Percentiles rank a stretch among this genome's conserved stretches.
Evolutionary conservation across 2,888 invertebrate species (phyloP).

Genomic region (Pachymerium ferrugineum): DNA sequence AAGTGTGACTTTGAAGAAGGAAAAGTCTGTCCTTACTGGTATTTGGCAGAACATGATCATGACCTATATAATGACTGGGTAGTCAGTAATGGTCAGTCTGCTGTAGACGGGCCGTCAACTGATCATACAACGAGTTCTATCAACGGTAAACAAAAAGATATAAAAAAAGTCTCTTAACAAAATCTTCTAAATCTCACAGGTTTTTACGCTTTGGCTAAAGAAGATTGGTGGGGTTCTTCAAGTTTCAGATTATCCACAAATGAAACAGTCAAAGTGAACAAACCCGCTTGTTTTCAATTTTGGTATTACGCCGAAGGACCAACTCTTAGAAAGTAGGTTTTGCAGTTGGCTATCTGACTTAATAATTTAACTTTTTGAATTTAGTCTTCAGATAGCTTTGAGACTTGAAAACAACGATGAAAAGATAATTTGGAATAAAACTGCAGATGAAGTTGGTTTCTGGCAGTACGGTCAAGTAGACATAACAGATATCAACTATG

Average conservation of each 20-base stretch:
- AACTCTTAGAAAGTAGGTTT: no score
- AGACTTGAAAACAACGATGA: no score
- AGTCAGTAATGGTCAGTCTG: background rate
- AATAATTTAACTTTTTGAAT: no score
- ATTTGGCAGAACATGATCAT: background rate
- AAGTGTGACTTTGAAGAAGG: background rate
- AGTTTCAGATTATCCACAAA: background rate
- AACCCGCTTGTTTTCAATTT: background rate
- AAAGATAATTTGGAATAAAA: no score
- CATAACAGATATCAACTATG: no score
- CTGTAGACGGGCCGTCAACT: background rate
- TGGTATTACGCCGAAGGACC: background rate
- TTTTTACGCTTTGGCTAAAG: background rate
- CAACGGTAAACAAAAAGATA: background rate
- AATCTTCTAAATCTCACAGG: background rate
- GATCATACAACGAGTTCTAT: background rate
- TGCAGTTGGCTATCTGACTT: no score
- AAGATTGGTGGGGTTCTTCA: background rate
- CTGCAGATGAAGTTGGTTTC: no score
- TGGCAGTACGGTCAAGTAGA: no score
- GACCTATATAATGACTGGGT: background rate
- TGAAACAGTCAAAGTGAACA: background rate
- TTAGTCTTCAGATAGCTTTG: no score
- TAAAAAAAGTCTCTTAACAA: background rate
- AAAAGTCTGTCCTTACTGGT: background rate